Evolutionary conservation across 1,140 invertebrate genomes (phyloP).

Genomic region (Brachionus sp.): DNA sequence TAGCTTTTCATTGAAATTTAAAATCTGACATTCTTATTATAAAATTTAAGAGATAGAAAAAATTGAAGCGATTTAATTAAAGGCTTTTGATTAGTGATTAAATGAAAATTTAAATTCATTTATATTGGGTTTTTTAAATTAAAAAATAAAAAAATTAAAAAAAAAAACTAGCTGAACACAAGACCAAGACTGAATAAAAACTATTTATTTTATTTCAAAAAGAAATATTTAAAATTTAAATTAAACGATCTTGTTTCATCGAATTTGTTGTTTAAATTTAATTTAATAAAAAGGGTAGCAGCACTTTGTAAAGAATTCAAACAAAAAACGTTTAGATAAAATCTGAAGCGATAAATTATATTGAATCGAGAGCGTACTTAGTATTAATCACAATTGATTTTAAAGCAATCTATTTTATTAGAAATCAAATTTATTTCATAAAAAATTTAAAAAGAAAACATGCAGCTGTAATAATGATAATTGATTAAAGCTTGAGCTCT

Average conservation of each 20-base stretch:
- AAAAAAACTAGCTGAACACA: no score
- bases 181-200: no score
- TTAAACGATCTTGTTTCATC: no score
- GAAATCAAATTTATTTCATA: background rate
- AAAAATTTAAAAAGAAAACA: background rate
- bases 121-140: no score
- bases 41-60: background rate
- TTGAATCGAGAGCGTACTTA: background rate
- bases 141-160: no score
- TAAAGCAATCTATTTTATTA: background rate
- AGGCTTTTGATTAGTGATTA: background rate
- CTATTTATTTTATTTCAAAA: no score
- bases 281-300: no score
- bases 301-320: background rate
- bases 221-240: no score
- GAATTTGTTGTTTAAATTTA: no score
- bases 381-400: background rate
- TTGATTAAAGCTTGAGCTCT: background rate
- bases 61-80: background rate
- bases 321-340: background rate
- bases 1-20: background rate
- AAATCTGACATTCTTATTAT: background rate
- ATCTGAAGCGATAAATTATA: background rate
- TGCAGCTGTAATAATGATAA: background rate
- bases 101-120: no score